Evolutionary conservation across 2,113 vertebrate species (phyloP).

Genomic region (Mobula hypostoma): DNA sequence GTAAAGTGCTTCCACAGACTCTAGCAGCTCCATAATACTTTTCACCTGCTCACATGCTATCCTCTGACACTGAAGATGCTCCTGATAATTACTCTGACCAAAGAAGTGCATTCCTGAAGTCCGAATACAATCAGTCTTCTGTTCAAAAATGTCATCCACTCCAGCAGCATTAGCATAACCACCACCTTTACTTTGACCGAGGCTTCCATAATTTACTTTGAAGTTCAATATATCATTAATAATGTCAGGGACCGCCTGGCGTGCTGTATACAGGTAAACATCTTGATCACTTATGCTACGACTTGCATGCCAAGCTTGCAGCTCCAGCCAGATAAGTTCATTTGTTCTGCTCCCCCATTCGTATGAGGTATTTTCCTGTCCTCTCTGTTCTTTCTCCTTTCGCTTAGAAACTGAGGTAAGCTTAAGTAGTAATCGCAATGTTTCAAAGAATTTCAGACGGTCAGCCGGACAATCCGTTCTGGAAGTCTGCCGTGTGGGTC

Average conservation of each 20-base stretch:
- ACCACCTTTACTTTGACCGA: slow-evolving; percentile 50
- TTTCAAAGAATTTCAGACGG: slow-evolving; percentile 96
- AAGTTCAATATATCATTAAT: slow-evolving; percentile 93
- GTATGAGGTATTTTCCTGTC: slow-evolving; percentile 79
- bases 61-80: slow-evolving; percentile 83
- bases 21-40: slow-evolving; percentile 86
- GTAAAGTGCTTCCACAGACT: slow-evolving; percentile 93
- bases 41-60: slow-evolving; percentile 93
- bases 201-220: slow-evolving; percentile 80
- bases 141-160: slow-evolving; percentile 55
- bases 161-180: slow-evolving; percentile 43
- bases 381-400: slow-evolving; percentile 95
- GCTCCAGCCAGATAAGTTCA: slow-evolving; percentile 94
- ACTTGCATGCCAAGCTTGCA: slow-evolving; percentile 95
- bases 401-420: slow-evolving; percentile 98
- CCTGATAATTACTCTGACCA: slow-evolving; percentile 65
- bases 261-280: slow-evolving; percentile 87
- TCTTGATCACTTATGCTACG: slow-evolving; percentile 89
- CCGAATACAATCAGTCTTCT: slow-evolving; percentile 52
- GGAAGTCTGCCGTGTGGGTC: slow-evolving; percentile 88
- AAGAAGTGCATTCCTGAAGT: slow-evolving; percentile 50
- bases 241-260: slow-evolving; percentile 92
- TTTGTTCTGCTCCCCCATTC: slow-evolving; percentile 83
- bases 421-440: slow-evolving; percentile 86
- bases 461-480: slow-evolving; percentile 91